Evolutionary conservation across 64 coral and sea anemone species (phyloP), one percentile per base, ranked within the genome.

Genomic region (Exaiptasia diaphana): DNA sequence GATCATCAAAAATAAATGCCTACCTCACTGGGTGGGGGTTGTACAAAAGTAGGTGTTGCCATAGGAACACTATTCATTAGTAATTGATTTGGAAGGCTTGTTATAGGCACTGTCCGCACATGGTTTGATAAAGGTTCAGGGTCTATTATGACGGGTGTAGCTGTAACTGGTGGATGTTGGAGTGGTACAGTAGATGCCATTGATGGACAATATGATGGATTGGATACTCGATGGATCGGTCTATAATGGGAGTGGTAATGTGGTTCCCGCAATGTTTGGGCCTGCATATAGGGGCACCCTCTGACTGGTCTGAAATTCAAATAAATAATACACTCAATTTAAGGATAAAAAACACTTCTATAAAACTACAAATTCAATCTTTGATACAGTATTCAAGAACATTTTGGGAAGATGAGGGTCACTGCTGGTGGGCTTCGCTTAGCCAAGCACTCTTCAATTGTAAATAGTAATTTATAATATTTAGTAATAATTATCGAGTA

Each of bases 31-130:
- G 76, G 73, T 37, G 73, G 91, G 31, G 91, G 91, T 48, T 95
- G 91, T 31, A 95, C 87, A 78, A 85, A 95, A 2, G 91, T 89
- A 58, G 91, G 91, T 8, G 91, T 83, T 64, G 91, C 91, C 37
- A 95, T 68, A 14, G 91, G 91, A 20, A 95, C 80, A 85, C 80
- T 85, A 30, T 85, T 88, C 15, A 95, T 86, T 42, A 95, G 56
- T 4, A 95, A 35, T 23, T 76, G 81, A 78, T 89, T 95, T 36
- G 91, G 91, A 80, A 95, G 86, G 57, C 80, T 95, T 53, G 91
- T 95, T 23, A 95, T 83, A 4, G 91, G 91, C 12, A 95, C 53
- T 22, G 91, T 79, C 10, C 91, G 65, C 23, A 95, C 85, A 67
- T 85, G 91, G 37, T 89, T 83, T 20, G 91, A 86, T 36, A 89